Evolutionary conservation across 2,797 vertebrate genomes (phyloP), one percentile per base, ranked within the genome.

Genomic region (Cyprinodon diabolis): DNA sequence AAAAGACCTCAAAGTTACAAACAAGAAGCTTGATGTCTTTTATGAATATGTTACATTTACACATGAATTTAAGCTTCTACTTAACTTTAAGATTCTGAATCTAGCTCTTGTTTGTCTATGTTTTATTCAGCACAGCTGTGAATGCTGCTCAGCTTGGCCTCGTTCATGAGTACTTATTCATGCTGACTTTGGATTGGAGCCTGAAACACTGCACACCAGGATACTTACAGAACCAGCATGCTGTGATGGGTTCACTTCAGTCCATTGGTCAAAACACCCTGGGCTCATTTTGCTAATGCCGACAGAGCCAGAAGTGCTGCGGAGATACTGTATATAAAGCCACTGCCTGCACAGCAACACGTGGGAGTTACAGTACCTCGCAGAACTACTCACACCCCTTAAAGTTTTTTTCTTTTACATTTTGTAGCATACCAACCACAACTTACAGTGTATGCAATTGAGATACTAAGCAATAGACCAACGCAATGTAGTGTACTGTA

Each of bases 101-200:
- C 56, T 71, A 37, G 4, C 67, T 72, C 66, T 55, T 78, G 72
- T 77, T 71, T 68, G 25, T 56, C 49, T 4, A 43, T 48, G 73
- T 81, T 66, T 73, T 58, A 7, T 55, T 66, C 37, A 15, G 60
- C 77, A 68, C 60, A 72, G 71, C 66, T 73, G 51, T 47, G 62
- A 75, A 72, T 30, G 57, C 58, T 58, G 1, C 49, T 68, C 63
- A 11, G 45, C 69, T 70, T 35, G 66, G 65, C 67, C 76, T 52
- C 7, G 23, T 77, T 69, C 68, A 71, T 49, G 71, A 49, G 30
- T 57, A 71, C 62, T 47, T 74, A 37, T 52, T 78, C 72, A 71
- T 77, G 71, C 77, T 69, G 77, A 81, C 66, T 80, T 78, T 75
- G 78, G 82, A 82, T 37, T 37, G 56, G 52, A 63, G 75, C 72